A percentile compares a stretch with the other conserved stretches of the same genome.
Conservation (phyloP, 1,140 invertebrate species). For the Lepidotrigona ventralis region DNA sequence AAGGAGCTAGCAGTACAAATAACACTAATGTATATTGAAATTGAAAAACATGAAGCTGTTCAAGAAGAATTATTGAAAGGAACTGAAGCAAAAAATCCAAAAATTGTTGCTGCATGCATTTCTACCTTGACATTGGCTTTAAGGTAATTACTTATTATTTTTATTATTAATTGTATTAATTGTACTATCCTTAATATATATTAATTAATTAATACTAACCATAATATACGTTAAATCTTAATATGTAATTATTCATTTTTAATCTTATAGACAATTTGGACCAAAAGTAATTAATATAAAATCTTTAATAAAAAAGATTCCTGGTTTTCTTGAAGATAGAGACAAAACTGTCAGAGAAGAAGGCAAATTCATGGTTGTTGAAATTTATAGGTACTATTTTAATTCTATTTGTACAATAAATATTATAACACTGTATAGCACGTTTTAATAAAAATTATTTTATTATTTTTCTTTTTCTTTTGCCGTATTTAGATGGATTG, state of each 20-base stretch:
- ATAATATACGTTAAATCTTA: neutral
- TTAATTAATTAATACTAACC: too few species aligned
- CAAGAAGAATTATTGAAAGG: conserved; percentile 96
- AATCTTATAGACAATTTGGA: conserved; percentile 88
- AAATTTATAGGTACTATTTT: conserved; percentile 88
- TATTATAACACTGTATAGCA: neutral
- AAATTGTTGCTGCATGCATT: conserved; percentile 94
- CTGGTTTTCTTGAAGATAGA: conserved; percentile 91
- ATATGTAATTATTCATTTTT: conserved; percentile 45
- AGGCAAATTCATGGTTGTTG: conserved; percentile 92
- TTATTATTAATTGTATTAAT: neutral
- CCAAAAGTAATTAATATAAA: conserved; percentile 95
- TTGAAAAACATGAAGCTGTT: conserved; percentile 95
- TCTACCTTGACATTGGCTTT: conserved; percentile 87
- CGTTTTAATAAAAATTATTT: neutral
- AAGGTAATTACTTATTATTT: conserved; percentile 76
- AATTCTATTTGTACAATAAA: neutral
- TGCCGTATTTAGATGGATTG: conserved; percentile 87
- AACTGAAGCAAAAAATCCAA: conserved; percentile 97
- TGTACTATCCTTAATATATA: too few species aligned
- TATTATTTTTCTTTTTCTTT: conserved; percentile 22
- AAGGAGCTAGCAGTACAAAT: conserved; percentile 95
- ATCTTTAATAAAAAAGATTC: conserved; percentile 93
- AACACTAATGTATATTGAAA: conserved; percentile 96
- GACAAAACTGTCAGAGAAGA: conserved; percentile 96